Evolutionary conservation across 2,113 vertebrate genomes (phyloP), one percentile per base, ranked within the genome.

Genomic region (Glaucomys volans): DNA sequence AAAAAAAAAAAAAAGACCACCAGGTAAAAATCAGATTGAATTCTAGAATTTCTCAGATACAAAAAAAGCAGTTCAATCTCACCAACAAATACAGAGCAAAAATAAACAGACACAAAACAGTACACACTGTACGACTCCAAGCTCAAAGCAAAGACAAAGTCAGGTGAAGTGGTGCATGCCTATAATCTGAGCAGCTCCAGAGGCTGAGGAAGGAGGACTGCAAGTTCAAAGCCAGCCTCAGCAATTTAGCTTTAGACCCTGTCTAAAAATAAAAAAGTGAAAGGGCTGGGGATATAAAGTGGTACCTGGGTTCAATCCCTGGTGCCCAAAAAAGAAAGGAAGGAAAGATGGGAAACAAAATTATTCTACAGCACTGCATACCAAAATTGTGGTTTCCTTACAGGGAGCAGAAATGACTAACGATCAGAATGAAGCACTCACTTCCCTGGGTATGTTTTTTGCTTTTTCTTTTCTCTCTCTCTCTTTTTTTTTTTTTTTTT

Each of bases 321-420:
- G 59, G 59, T 26, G 54, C 54, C 20, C 6, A 22, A 57, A 57
- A 57, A 54, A 54, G 5, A 54, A 59, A 59, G 22, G 30, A 14
- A 69, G 35, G 35, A 16, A 69, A 69, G 20, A 94, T 96, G 86
- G 37, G 8, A 95, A 16, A 62, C 8, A 94, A 91, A 95, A 69
- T 76, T 54, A 54, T 16, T 74, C 54, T 59, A 4, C 32, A 4
- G 12, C 40, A 64, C 28, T 71, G 82, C 20, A 83, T 18, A 91
- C 67, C 57, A 42, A 77, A 88, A 91, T 1, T 76, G 20, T 80
- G 16, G 42, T 11, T 79, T 94, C 52, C 44, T 64, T 64, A 0
- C 3, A 50, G 7, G 26, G 5, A 11, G 16, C 32, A 80, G 47
- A 9, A 9, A 24, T 37, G 20, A 16, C 42, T 91, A 88, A 54